Percentiles rank a stretch among this genome's conserved stretches.
Evolutionary conservation across 1,140 invertebrate genomes (phyloP).

Genomic region (Leptinotarsa lineolata): DNA sequence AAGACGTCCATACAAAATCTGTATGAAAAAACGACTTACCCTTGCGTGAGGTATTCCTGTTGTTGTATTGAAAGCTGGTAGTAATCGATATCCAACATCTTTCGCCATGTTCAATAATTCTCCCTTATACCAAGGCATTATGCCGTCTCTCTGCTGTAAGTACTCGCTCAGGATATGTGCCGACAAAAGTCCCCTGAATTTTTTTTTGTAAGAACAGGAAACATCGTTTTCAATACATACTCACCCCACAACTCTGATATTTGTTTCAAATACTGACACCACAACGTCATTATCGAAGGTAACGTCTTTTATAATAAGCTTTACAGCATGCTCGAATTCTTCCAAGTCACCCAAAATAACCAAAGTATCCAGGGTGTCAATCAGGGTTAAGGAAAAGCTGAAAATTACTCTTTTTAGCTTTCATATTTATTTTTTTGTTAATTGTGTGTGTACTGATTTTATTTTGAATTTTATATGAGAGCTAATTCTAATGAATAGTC

Average conservation of each 20-base stretch:
- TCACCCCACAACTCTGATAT: conserved; percentile 94
- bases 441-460: too few relatives aligned
- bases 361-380: conserved; percentile 93
- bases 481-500: too few relatives aligned
- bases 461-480: too few relatives aligned
- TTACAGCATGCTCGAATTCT: conserved; percentile 92
- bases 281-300: conserved; percentile 93
- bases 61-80: conserved; percentile 96
- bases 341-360: conserved; percentile 90
- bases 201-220: conserved; percentile 10
- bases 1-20: conserved; percentile 20
- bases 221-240: conserved; percentile 37
- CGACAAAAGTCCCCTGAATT: conserved; percentile 84
- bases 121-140: conserved; percentile 89
- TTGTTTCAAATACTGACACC: conserved; percentile 98
- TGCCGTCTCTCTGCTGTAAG: conserved; percentile 74
- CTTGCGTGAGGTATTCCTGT: conserved; percentile 96
- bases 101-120: conserved; percentile 89
- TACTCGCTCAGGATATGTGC: conserved; percentile 89
- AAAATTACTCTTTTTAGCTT: too few relatives aligned
- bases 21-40: conserved; percentile 60
- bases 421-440: too few relatives aligned
- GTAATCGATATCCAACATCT: conserved; percentile 87
- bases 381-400: conserved; percentile 94
- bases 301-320: conserved; percentile 83